Percentiles rank a stretch among this genome's conserved stretches.
Conservation (phyloP, 2,113 vertebrate genomes). For the Platichthys stellatus region DNA sequence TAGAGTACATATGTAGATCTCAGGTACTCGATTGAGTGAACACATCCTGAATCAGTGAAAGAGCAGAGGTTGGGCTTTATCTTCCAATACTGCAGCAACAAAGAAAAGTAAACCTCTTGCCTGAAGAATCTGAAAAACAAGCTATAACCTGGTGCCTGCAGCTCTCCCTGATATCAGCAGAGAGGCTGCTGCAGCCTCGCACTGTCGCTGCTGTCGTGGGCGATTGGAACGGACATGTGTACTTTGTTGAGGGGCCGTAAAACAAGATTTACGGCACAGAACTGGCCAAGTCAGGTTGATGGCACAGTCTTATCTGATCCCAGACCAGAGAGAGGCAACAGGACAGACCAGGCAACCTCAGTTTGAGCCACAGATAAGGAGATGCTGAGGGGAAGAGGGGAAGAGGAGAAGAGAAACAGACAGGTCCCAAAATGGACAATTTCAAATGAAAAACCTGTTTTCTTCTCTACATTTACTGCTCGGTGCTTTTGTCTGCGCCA, state of each 20-base stretch:
- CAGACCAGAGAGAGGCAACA: slow-evolving; percentile 36
- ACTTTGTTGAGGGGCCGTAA: slow-evolving; percentile 70
- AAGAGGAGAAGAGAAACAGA: slow-evolving; percentile 33
- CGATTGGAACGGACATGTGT: slow-evolving; percentile 63
- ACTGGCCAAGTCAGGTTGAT: slow-evolving; percentile 60
- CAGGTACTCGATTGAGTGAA: slow-evolving; percentile 18
- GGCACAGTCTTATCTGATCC: slow-evolving; percentile 73
- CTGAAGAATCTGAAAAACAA: slow-evolving; percentile 55
- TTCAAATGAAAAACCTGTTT: slow-evolving; percentile 22
- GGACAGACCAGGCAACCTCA: slow-evolving; percentile 30
- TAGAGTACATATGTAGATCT: neutral
- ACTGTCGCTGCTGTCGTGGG: slow-evolving; percentile 54
- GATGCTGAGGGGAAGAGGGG: slow-evolving; percentile 39
- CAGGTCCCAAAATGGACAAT: slow-evolving; percentile 38
- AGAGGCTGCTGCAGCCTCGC: slow-evolving; percentile 41
- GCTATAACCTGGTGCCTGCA: slow-evolving; percentile 51
- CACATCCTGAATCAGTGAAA: slow-evolving; percentile 28
- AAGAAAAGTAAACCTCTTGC: slow-evolving; percentile 52
- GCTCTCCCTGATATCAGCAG: slow-evolving; percentile 62
- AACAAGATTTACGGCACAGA: slow-evolving; percentile 73
- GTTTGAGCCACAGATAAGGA: slow-evolving; percentile 60
- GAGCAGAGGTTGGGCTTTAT: slow-evolving; percentile 47
- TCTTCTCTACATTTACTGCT: slow-evolving; percentile 22
- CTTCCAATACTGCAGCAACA: slow-evolving; percentile 45
- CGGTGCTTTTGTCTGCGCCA: slow-evolving; percentile 22